These are phyloP conservation scores for Orbicella faveolata DNA, from an alignment of 64 coral and sea anemone species.

Conservation along the genomic window DNA sequence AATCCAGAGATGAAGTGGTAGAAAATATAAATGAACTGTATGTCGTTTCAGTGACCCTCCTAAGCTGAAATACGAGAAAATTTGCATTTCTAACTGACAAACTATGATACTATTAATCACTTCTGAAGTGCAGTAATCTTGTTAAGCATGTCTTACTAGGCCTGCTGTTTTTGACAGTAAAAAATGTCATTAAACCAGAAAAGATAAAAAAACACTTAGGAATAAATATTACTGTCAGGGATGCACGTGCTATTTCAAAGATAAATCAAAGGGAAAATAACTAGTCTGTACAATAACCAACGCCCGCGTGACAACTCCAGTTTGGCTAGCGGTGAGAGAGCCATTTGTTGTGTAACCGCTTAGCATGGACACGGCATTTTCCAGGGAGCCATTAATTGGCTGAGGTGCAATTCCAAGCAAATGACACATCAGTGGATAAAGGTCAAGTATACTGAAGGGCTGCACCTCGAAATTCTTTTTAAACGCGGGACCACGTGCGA, in stretches of 20 bases:
- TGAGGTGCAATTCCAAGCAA: background rate
- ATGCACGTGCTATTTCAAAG: background rate
- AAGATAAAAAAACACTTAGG: background rate
- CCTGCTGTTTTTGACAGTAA: no score
- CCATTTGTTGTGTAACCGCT: no score
- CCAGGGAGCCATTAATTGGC: background rate
- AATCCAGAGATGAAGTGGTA: slow-evolving; percentile 92
- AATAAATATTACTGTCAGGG: background rate
- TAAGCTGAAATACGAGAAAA: no score
- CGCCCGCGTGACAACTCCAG: no score
- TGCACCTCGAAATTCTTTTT: slow-evolving; percentile 43
- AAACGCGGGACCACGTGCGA: slow-evolving; percentile 66
- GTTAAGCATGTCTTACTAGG: no score
- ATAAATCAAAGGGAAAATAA: background rate
- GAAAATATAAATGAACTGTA: background rate
- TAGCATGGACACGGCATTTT: background rate
- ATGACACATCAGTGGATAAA: slow-evolving; percentile 30
- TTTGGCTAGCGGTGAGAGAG: background rate
- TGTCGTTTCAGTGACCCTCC: background rate
- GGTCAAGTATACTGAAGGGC: slow-evolving; percentile 39
- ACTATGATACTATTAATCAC: no score
- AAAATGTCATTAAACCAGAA: no score
- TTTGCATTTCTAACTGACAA: no score
- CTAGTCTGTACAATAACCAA: background rate
- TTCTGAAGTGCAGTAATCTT: no score